A percentile compares a stretch with the other conserved stretches of the same genome.
phyloP scores from a whole-genome alignment of 2,113 vertebrate genomes.

The Pungitius pungitius region DNA sequence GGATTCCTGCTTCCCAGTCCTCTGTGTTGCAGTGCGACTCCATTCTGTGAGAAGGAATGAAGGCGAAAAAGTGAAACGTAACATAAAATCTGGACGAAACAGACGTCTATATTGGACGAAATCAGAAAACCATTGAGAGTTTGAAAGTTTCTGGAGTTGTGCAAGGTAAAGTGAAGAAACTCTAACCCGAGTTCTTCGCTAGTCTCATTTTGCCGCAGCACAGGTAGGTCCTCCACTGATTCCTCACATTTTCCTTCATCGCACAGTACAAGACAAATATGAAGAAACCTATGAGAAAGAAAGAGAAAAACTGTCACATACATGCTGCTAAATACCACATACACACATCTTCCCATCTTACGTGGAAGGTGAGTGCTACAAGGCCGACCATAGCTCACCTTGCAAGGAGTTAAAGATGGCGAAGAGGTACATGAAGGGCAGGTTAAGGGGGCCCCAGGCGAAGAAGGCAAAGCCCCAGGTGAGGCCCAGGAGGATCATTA shows the following conservation, averaged over 20 bases:
- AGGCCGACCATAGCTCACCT: slow-evolving; percentile 80
- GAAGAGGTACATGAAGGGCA: slow-evolving; percentile 94
- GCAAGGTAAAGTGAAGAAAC: neutral
- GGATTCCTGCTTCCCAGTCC: slow-evolving; percentile 61
- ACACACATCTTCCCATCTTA: too few relatives aligned
- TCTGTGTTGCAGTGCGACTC: slow-evolving; percentile 82
- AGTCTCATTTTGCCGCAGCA: slow-evolving; percentile 92
- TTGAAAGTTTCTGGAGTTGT: neutral
- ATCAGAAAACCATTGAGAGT: neutral
- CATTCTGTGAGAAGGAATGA: slow-evolving; percentile 70
- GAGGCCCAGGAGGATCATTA: slow-evolving; percentile 92
- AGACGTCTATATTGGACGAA: neutral
- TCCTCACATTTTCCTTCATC: slow-evolving; percentile 91
- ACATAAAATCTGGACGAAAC: neutral
- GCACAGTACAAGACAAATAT: slow-evolving; percentile 96
- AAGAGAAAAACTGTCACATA: neutral
- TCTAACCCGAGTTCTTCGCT: slow-evolving; percentile 89
- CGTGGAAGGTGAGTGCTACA: neutral
- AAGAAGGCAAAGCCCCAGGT: slow-evolving; percentile 98
- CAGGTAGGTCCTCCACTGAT: slow-evolving; percentile 91
- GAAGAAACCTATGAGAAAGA: slow-evolving; percentile 87
- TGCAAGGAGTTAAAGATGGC: slow-evolving; percentile 95
- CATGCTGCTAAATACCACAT: neutral
- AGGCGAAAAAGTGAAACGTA: neutral
- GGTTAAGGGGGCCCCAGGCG: slow-evolving; percentile 88